Evolutionary conservation across 1,140 invertebrate genomes (phyloP).

Genomic region (Capitella teleta): DNA sequence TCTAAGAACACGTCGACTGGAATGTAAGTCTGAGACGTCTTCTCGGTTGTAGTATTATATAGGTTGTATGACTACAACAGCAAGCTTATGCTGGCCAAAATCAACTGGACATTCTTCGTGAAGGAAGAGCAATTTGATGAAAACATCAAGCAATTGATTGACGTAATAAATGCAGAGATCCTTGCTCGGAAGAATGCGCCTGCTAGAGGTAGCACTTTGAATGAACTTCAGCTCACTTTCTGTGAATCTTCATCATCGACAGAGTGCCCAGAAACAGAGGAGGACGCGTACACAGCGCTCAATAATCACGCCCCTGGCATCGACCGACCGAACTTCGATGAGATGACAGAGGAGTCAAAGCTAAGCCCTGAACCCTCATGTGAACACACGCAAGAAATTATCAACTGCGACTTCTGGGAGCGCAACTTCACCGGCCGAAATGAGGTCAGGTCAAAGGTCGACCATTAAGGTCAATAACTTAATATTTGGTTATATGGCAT

Average conservation of each 20-base stretch:
- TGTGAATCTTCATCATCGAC: no score
- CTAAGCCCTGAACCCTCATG: no score
- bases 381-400: neutral
- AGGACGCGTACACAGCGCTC: neutral
- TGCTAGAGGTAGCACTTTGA: no score
- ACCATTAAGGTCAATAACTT: neutral
- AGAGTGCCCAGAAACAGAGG: no score
- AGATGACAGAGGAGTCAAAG: no score
- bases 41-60: neutral
- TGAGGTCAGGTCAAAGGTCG: constrained; percentile 13
- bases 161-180: constrained; percentile 15
- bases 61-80: no score
- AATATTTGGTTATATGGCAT: no score
- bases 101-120: constrained; percentile 30
- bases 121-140: constrained; percentile 18
- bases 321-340: no score
- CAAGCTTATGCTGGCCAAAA: constrained; percentile 28
- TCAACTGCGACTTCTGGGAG: constrained; percentile 22
- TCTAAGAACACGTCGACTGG: constrained; percentile 17
- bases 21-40: constrained; percentile 16
- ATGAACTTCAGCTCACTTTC: no score
- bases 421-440: constrained; percentile 18
- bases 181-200: no score
- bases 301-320: neutral
- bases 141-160: constrained; percentile 16